Evolutionary conservation across 2,113 vertebrate species (phyloP).

Genomic region (Procavia capensis): DNA sequence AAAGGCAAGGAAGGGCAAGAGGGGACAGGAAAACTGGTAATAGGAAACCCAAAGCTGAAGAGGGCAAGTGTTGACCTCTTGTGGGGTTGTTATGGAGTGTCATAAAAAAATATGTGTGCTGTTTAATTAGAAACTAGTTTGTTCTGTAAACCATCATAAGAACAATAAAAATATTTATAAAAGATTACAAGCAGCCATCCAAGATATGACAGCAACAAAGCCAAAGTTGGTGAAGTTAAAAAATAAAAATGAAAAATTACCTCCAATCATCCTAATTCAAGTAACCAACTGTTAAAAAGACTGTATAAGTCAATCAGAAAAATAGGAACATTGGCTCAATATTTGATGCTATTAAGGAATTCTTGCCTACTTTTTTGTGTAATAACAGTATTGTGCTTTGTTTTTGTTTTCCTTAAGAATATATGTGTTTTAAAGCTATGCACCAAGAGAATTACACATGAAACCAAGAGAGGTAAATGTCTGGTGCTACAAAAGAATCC

Average conservation of each 20-base stretch:
- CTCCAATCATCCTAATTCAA: not conserved
- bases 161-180: no score
- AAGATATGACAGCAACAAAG: no score
- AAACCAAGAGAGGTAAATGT: not conserved
- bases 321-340: not conserved
- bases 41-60: no score
- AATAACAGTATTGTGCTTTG: not conserved
- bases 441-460: constrained; percentile 20
- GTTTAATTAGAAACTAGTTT: no score
- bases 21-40: no score
- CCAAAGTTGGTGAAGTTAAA: no score
- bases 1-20: no score
- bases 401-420: not conserved
- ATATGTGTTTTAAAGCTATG: constrained; percentile 27
- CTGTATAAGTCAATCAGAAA: not conserved
- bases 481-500: constrained; percentile 20
- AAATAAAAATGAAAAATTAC: constrained; percentile 37
- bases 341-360: not conserved
- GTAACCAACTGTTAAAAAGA: not conserved
- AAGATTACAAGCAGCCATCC: no score
- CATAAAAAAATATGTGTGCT: no score
- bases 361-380: not conserved
- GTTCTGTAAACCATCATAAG: no score
- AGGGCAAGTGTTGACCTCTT: no score
- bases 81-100: no score